Evolutionary conservation across 2,797 vertebrate species (phyloP).

Genomic region (Phoeniculus purpureus): DNA sequence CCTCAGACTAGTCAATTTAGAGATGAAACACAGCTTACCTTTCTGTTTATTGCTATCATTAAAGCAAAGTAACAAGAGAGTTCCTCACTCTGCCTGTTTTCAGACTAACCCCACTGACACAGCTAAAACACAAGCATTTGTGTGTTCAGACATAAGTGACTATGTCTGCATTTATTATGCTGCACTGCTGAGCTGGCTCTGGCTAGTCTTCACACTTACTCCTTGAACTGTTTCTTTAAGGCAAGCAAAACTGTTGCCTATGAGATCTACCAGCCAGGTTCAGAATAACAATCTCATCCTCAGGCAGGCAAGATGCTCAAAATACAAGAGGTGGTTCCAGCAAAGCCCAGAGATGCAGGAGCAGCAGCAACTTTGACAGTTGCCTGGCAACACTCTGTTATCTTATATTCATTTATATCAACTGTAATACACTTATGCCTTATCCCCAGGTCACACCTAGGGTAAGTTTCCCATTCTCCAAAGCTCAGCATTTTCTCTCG

Average conservation of each 20-base stretch:
- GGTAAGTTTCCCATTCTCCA: background rate
- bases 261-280: background rate
- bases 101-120: background rate
- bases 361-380: background rate
- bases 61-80: background rate
- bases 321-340: slow-evolving; percentile 1
- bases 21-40: background rate
- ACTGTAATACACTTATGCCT: background rate
- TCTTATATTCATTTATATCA: background rate
- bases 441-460: background rate
- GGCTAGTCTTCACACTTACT: background rate
- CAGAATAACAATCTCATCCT: background rate
- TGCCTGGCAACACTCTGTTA: background rate
- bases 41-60: background rate
- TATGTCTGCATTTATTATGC: too few species aligned
- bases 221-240: too few species aligned
- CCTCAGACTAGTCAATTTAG: background rate
- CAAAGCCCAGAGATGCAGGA: background rate
- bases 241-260: background rate
- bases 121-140: background rate
- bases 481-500: background rate
- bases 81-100: background rate
- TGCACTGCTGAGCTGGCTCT: background rate
- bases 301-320: background rate
- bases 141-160: background rate